Evolutionary conservation across 1,140 invertebrate species (phyloP).

Genomic region (Drosophila gunungcola): DNA sequence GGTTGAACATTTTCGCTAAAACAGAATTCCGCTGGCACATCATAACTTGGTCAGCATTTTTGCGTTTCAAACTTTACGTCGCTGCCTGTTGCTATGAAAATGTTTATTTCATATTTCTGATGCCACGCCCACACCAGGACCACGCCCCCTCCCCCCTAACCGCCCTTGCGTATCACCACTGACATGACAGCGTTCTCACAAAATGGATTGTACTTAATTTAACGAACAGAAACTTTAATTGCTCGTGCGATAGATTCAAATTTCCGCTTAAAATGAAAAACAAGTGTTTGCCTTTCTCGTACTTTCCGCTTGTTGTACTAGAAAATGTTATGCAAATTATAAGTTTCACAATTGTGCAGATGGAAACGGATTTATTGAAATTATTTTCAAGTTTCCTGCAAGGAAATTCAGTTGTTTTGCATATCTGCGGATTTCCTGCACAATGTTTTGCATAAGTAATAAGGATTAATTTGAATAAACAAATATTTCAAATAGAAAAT

Average conservation of each 20-base stretch:
- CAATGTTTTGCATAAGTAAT: neutral
- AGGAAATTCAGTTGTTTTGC: slow-evolving; percentile 37
- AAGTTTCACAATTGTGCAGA: slow-evolving; percentile 5
- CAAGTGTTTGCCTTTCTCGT: slow-evolving; percentile 1
- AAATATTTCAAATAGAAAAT: neutral
- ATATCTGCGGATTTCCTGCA: slow-evolving; percentile 4
- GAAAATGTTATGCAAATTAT: slow-evolving; percentile 38
- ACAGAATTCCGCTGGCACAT: slow-evolving; percentile 28
- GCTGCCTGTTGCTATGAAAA: slow-evolving; percentile 56
- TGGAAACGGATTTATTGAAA: slow-evolving; percentile 34
- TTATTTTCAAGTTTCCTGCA: slow-evolving; percentile 37
- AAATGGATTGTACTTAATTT: slow-evolving; percentile 66
- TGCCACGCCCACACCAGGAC: neutral
- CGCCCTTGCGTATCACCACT: slow-evolving; percentile 16
- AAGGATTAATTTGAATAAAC: neutral
- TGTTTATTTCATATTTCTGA: slow-evolving; percentile 29
- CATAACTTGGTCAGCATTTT: slow-evolving; percentile 30
- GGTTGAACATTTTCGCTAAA: slow-evolving; percentile 7
- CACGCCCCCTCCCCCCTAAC: neutral
- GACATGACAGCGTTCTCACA: slow-evolving; percentile 60
- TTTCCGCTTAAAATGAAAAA: slow-evolving; percentile 3
- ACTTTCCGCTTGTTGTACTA: slow-evolving; percentile 8
- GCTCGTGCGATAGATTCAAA: slow-evolving; percentile 29
- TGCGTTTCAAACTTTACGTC: slow-evolving; percentile 6
- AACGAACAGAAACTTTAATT: slow-evolving; percentile 45